Evolutionary conservation across 2,113 vertebrate species (phyloP), one percentile per base, ranked within the genome.

Genomic region (Ptyas mucosa): DNA sequence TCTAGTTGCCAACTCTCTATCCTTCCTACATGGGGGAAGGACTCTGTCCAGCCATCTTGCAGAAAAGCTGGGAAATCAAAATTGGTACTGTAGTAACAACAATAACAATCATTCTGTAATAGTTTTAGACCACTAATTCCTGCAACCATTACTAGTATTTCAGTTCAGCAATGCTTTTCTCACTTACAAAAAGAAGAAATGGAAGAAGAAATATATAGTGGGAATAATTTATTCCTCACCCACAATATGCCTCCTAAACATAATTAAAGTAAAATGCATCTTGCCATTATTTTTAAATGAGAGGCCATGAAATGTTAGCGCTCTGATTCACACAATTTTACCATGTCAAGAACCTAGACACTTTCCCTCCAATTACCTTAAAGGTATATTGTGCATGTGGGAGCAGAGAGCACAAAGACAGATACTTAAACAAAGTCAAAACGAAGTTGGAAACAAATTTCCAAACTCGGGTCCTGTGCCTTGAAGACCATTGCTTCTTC

Each of bases 351-450:
- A 39, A 88, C 14, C 11, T 64, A 87, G 11, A 14, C 61, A 21
- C 26, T 75, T 54, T 46, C 29, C 3, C 39, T 94, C 51, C 21
- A 51, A 39, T 8, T 55, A 64, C 87, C 55, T 55, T 57, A 87
- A 26, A 61, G 81, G 69, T 89, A 49, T 58, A 24, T 51, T 34
- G 57, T 86, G 24, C 21, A 86, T 57, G n/a, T 39, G 26, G 34
- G n/a, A 93, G 23, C 39, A 26, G 11, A 10, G 29, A 90, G 8
- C 15, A 51, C 5, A 49, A 14, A 95, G 15, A 93, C 87, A 54
- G 90, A 58, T 94, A 95, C 91, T 81, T 88, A 43, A 93, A 18
- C 49, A 91, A 96, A 91, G 11, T 64, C 93, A 0, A 75, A 61
- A 46, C 90, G 91, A 87, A 75, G 46, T 91, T 54, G 92, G 53